Base-by-base conservation (phyloP, 1,140 invertebrate genomes). In the Ips typographus region DNA sequence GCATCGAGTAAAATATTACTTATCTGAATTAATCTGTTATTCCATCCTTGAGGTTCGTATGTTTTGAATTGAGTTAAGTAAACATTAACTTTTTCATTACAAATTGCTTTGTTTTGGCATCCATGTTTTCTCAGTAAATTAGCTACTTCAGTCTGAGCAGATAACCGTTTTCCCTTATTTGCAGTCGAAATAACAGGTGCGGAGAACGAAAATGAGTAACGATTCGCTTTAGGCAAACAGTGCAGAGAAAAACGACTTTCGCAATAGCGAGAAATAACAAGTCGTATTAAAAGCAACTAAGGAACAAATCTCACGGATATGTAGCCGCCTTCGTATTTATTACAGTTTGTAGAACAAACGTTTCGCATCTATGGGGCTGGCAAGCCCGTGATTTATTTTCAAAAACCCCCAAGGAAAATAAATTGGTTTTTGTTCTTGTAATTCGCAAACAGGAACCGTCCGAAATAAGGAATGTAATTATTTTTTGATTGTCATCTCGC, bases 381-480 rank as follows among this genome's bases (percentile, higher is more conserved):
- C 44, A 49, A 49, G 44, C 22, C 22, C 22, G 22, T 22, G 22
- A 49, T 49, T 49, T 49, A 49, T 49, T 49, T 22, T 49, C 22
- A 8, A 49, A 22, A 22, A 22, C 22, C 22, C 22, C 44, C 44
- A 49, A 49, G 22, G 22, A 49, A 49, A 49, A 8, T 49, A 8
- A 49, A 22, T 22, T 22, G 22, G 22, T 22, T 22, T 49, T 49
- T 22, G 44, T 3, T 22, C 44, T 49, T 8, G 22, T 8, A 6
- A 49, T 8, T 8, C 44, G 22, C 7, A 49, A 49, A 22, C 7
- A 22, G 44, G 44, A 49, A 22, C 22, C 22, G 40, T 4, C 53
- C 22, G 6, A 59, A 59, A 39, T 59, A 44, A 61, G 36, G 37
- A 61, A 61, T 7, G 8, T 39, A 61, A 61, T 43, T 44, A 61